Conservation (phyloP, 2,888 invertebrate genomes). For the Fissipunctia ypsillon region DNA sequence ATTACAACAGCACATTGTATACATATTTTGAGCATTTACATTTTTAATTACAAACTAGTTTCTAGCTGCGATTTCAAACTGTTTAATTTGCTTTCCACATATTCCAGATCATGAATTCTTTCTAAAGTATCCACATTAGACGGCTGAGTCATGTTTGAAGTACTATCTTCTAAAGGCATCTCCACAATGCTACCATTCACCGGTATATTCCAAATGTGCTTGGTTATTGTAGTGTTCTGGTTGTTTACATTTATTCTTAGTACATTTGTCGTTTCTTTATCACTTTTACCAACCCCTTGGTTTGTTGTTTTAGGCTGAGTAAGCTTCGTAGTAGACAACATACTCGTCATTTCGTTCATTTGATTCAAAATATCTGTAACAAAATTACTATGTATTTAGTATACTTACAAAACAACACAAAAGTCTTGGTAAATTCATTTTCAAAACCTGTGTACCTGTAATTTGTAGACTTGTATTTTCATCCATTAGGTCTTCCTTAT, state of each 20-base stretch:
- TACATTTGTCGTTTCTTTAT: conserved; percentile 62
- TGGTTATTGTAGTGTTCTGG: conserved; percentile 70
- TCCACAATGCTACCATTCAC: conserved; percentile 70
- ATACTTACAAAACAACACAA: too few relatives aligned
- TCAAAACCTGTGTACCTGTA: conserved; percentile 74
- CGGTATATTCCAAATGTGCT: conserved; percentile 78
- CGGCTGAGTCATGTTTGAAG: conserved; percentile 73
- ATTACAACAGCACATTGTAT: not conserved
- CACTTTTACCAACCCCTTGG: conserved; percentile 21
- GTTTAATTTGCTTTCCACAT: conserved; percentile 83
- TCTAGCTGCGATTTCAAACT: conserved; percentile 82
- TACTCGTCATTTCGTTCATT: conserved; percentile 81
- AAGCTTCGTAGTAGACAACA: conserved; percentile 68
- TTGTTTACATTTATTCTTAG: conserved; percentile 73
- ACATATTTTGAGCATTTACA: too few relatives aligned
- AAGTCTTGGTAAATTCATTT: not conserved
- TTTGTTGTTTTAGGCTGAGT: conserved; percentile 54
- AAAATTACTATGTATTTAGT: not conserved
- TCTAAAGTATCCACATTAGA: conserved; percentile 85
- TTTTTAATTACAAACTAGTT: conserved; percentile 78
- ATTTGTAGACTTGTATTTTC: conserved; percentile 83
- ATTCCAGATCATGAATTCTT: conserved; percentile 85
- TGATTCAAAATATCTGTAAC: conserved; percentile 84
- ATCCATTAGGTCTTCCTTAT: conserved; percentile 75
- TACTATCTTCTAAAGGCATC: conserved; percentile 69